Evolutionary conservation across 2,113 vertebrate genomes (phyloP).

Genomic region (Crotalus horridus): DNA sequence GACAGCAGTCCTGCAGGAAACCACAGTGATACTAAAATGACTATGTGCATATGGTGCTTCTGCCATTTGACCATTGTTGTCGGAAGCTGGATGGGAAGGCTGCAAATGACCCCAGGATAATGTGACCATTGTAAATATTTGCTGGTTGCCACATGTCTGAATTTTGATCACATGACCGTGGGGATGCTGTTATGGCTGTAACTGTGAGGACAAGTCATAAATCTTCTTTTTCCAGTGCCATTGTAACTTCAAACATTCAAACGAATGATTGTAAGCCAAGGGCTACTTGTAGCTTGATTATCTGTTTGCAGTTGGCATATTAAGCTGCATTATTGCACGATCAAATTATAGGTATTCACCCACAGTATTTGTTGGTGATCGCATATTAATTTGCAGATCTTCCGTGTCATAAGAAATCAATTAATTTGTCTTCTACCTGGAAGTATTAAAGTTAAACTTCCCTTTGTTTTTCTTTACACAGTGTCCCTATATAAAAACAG

Average conservation of each 20-base stretch:
- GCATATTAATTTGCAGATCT: background rate
- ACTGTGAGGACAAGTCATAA: no score
- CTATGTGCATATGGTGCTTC: no score
- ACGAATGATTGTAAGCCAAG: background rate
- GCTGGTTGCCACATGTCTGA: no score
- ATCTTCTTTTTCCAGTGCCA: background rate
- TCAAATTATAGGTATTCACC: background rate
- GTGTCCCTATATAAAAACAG: constrained; percentile 76
- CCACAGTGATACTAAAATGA: background rate
- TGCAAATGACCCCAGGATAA: no score
- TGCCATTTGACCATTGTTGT: no score
- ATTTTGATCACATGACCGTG: no score
- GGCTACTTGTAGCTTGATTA: background rate
- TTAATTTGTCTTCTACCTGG: background rate
- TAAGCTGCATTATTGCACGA: background rate
- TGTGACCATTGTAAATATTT: no score
- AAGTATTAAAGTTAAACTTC: constrained; percentile 31
- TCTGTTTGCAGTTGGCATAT: no score
- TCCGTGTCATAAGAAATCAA: background rate
- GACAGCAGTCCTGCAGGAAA: background rate
- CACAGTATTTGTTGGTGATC: background rate
- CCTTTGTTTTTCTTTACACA: constrained; percentile 62
- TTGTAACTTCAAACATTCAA: background rate
- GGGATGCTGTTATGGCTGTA: no score
- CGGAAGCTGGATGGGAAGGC: no score